phyloP scores from a whole-genome alignment of 2,113 vertebrate genomes.

The Pachypanchax playfairii region DNA sequence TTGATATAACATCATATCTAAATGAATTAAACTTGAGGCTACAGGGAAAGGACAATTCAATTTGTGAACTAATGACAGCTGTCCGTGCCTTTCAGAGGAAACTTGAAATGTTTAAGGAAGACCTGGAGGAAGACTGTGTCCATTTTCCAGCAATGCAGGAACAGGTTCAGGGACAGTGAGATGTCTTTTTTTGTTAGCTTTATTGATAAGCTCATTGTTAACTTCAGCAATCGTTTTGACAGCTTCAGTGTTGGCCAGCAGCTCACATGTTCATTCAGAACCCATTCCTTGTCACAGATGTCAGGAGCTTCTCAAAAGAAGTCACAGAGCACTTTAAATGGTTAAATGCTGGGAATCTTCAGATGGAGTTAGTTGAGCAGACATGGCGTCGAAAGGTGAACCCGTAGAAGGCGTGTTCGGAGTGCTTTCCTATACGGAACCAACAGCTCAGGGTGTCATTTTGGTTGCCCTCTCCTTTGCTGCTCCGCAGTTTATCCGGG shows the following conservation, averaged over 20 bases:
- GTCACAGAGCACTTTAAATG: conserved; percentile 6
- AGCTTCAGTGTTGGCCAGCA: conserved; percentile 18
- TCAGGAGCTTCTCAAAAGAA: conserved; percentile 4
- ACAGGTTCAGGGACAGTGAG: background rate
- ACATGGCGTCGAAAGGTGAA: conserved; percentile 78
- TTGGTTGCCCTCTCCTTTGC: conserved; percentile 84
- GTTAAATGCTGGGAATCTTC: conserved; percentile 4
- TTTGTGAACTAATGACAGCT: conserved; percentile 26
- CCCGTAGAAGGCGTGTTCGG: conserved; percentile 97
- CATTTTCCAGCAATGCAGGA: background rate
- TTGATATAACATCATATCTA: conserved; percentile 13
- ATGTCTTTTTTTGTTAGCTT: conserved; percentile 4
- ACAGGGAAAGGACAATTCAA: background rate
- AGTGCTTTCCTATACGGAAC: conserved; percentile 97
- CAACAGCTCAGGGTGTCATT: conserved; percentile 92
- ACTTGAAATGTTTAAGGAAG: conserved; percentile 2
- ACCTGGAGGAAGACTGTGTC: conserved; percentile 13
- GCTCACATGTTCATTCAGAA: conserved; percentile 14
- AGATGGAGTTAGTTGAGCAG: background rate
- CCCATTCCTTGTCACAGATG: conserved; percentile 15
- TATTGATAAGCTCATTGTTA: conserved; percentile 7
- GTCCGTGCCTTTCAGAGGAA: conserved; percentile 5
- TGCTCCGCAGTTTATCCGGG: conserved; percentile 95
- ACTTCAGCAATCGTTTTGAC: conserved; percentile 1
- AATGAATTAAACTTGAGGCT: conserved; percentile 23